Evolutionary conservation across 2,888 invertebrate species (phyloP).

Genomic region (Drosophila meridiana): DNA sequence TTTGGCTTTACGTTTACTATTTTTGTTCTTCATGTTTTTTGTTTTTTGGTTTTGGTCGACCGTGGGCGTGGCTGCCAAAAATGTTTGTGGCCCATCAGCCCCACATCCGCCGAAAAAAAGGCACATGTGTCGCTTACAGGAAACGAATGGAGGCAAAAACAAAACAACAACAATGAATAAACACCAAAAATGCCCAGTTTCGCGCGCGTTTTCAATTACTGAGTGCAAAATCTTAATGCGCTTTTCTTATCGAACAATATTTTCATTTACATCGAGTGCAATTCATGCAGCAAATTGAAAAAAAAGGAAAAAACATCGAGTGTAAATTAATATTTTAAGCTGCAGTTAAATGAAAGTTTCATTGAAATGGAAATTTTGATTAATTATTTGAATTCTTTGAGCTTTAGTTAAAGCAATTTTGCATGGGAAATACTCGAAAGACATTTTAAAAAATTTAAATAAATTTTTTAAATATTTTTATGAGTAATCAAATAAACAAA

Average conservation of each 20-base stretch:
- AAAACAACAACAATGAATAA: background rate
- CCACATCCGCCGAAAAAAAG: conserved; percentile 8
- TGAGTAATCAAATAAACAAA: background rate
- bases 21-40: background rate
- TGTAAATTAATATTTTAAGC: conserved; percentile 47
- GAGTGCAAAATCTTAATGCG: conserved; percentile 44
- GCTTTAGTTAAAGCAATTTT: background rate
- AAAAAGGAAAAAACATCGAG: conserved; percentile 2
- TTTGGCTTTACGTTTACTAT: conserved; percentile 28
- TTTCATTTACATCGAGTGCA: conserved; percentile 33
- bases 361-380: conserved; percentile 13
- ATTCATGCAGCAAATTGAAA: conserved; percentile 45
- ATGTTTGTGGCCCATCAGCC: conserved; percentile 35
- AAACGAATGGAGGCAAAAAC: conserved; percentile 7
- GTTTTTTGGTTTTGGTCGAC: background rate
- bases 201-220: conserved; percentile 49
- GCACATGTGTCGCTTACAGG: conserved; percentile 53
- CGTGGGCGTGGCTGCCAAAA: conserved; percentile 47
- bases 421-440: background rate
- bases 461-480: background rate
- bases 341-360: conserved; percentile 11
- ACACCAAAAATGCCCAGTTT: conserved; percentile 34
- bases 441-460: background rate
- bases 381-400: conserved; percentile 1
- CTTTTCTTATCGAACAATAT: conserved; percentile 45